Conservation (phyloP, 2,797 vertebrate genomes). For the Epinephelus awoara region DNA sequence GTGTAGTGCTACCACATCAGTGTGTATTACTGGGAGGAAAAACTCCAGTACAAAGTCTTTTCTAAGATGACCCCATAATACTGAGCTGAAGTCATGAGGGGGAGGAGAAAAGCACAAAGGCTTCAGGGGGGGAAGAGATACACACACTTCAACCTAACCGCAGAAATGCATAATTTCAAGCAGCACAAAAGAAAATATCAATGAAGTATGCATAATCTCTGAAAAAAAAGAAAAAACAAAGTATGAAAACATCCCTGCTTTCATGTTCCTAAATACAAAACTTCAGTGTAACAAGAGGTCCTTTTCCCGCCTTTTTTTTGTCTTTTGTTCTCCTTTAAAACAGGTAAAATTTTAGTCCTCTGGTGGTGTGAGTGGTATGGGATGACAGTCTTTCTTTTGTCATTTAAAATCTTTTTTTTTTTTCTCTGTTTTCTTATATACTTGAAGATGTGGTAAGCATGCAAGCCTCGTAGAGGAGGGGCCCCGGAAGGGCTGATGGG, state of each 20-base stretch:
- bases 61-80: slow-evolving; percentile 72
- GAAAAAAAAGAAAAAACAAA: slow-evolving; percentile 88
- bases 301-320: slow-evolving; percentile 89
- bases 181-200: slow-evolving; percentile 91
- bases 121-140: slow-evolving; percentile 78
- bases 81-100: slow-evolving; percentile 70
- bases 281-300: slow-evolving; percentile 99
- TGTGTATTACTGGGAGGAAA: slow-evolving; percentile 70
- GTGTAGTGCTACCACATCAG: slow-evolving; percentile 79
- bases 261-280: slow-evolving; percentile 99
- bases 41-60: slow-evolving; percentile 69
- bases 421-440: slow-evolving; percentile 89
- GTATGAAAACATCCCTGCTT: slow-evolving; percentile 99
- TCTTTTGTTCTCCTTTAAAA: slow-evolving; percentile 91
- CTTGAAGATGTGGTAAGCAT: slow-evolving; percentile 99
- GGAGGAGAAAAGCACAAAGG: slow-evolving; percentile 47
- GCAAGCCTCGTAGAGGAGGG: slow-evolving; percentile 97
- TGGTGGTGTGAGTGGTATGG: slow-evolving; percentile 93
- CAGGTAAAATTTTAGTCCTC: slow-evolving; percentile 97
- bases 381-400: slow-evolving; percentile 91
- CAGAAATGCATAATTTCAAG: slow-evolving; percentile 97
- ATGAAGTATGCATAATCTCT: slow-evolving; percentile 97
- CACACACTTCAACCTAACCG: slow-evolving; percentile 84
- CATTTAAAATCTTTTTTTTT: slow-evolving; percentile 77
- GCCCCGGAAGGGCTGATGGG: slow-evolving; percentile 87